A percentile compares a stretch with the other conserved stretches of the same genome.
Conservation (phyloP, 2,888 invertebrate species). For the Drosophila mimica region DNA sequence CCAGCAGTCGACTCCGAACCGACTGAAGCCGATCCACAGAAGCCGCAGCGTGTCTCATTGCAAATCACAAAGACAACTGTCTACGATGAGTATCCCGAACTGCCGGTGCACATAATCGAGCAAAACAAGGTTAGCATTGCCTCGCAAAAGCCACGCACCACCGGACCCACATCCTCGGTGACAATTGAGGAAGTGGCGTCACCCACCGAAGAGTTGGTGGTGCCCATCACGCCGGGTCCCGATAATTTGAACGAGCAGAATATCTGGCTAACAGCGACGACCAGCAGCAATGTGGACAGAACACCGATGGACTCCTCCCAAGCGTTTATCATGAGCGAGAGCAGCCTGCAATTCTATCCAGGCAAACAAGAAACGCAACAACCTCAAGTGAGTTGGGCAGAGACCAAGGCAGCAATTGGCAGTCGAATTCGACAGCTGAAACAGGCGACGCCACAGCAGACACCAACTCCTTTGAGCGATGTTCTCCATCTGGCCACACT, state of each 20-base stretch:
- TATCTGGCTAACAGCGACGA: conserved; percentile 76
- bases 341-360: conserved; percentile 80
- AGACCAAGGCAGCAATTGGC: conserved; percentile 86
- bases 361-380: conserved; percentile 58
- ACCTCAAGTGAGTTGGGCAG: conserved; percentile 85
- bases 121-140: conserved; percentile 80
- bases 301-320: conserved; percentile 69
- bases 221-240: conserved; percentile 86
- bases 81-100: conserved; percentile 74
- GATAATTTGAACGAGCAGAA: conserved; percentile 78
- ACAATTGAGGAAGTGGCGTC: conserved; percentile 86
- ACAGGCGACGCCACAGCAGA: conserved; percentile 85
- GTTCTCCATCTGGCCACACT: conserved; percentile 88
- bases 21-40: conserved; percentile 3
- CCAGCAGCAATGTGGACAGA: conserved; percentile 40
- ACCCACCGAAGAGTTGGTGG: conserved; percentile 85
- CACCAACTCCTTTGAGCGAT: conserved; percentile 86
- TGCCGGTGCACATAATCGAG: conserved; percentile 70
- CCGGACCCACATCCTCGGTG: conserved; percentile 85
- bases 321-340: conserved; percentile 78
- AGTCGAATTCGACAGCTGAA: conserved; percentile 87
- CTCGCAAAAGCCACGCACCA: conserved; percentile 66
- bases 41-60: conserved; percentile 72
- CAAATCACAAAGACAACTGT: conserved; percentile 82
- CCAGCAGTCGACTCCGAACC: conserved; percentile 40